phyloP scores from a whole-genome alignment of 1,140 invertebrate species.

The Panagrolaimus sp. region DNA sequence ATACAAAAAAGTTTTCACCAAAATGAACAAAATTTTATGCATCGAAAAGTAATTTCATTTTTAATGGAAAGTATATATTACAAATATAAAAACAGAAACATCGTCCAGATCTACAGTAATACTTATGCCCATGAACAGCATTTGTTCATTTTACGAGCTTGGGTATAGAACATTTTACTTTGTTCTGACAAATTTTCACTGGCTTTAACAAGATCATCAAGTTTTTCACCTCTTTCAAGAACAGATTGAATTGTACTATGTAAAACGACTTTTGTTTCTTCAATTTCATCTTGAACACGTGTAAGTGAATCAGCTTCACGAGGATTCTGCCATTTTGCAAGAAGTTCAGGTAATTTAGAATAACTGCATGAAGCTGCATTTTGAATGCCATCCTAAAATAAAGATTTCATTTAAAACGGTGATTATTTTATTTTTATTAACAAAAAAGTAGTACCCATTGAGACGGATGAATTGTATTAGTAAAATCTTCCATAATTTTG shows the following conservation, averaged over 20 bases:
- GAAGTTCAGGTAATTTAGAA: slow-evolving; percentile 71
- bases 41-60: too few species aligned
- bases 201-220: slow-evolving; percentile 93
- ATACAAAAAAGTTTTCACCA: too few species aligned
- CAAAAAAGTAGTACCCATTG: slow-evolving; percentile 68
- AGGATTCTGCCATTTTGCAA: slow-evolving; percentile 91
- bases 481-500: slow-evolving; percentile 90
- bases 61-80: too few species aligned
- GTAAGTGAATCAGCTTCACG: slow-evolving; percentile 90
- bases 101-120: neutral
- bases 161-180: slow-evolving; percentile 98
- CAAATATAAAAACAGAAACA: too few species aligned
- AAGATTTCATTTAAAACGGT: slow-evolving; percentile 19
- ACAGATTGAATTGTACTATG: slow-evolving; percentile 94
- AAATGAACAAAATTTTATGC: too few species aligned
- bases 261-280: slow-evolving; percentile 98
- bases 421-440: slow-evolving; percentile 66
- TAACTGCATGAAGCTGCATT: slow-evolving; percentile 51
- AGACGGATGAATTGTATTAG: slow-evolving; percentile 69
- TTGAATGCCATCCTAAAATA: slow-evolving; percentile 64
- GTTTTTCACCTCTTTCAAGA: slow-evolving; percentile 88
- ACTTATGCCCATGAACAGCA: slow-evolving; percentile 51
- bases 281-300: slow-evolving; percentile 87
- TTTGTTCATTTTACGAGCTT: slow-evolving; percentile 65
- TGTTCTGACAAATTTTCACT: slow-evolving; percentile 90